A percentile compares a stretch with the other conserved stretches of the same genome.
phyloP scores from a whole-genome alignment of 1,140 invertebrate species.

The Stegodyphus mimosarum region DNA sequence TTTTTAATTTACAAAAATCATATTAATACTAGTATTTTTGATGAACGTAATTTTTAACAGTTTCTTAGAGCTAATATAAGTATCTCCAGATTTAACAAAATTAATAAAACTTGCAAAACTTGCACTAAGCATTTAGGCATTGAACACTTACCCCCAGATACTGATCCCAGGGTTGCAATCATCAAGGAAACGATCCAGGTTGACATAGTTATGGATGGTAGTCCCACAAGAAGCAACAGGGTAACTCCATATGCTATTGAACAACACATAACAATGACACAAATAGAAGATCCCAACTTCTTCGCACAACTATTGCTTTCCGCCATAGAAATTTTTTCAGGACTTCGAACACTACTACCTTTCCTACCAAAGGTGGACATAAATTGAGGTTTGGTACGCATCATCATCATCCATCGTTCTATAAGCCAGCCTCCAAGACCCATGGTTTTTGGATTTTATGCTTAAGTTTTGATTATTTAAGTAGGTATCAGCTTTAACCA shows the following conservation, averaged over 20 bases:
- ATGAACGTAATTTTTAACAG: too few relatives aligned
- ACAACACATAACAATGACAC: slow-evolving; percentile 28
- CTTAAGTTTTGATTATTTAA: too few relatives aligned
- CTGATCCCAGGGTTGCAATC: slow-evolving; percentile 12
- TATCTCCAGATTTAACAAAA: too few relatives aligned
- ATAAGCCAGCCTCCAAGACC: slow-evolving; percentile 15
- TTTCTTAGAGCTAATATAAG: too few relatives aligned
- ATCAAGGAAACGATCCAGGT: slow-evolving; percentile 11
- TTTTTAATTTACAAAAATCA: too few relatives aligned
- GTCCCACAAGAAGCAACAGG: slow-evolving; percentile 3
- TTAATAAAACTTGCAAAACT: too few relatives aligned
- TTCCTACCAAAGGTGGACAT: slow-evolving; percentile 26
- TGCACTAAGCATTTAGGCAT: too few relatives aligned
- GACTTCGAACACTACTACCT: slow-evolving; percentile 25
- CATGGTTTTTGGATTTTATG: background rate
- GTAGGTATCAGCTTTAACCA: too few relatives aligned
- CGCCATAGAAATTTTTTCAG: background rate
- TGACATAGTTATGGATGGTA: background rate
- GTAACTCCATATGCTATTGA: slow-evolving; percentile 21
- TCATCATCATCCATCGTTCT: slow-evolving; percentile 41
- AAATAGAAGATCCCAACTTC: background rate
- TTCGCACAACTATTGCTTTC: background rate
- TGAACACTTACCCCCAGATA: slow-evolving; percentile 27
- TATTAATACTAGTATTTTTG: too few relatives aligned
- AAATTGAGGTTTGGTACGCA: slow-evolving; percentile 40